A percentile compares a stretch with the other conserved stretches of the same genome.
Conservation (phyloP, 2,888 invertebrate species). For the Dysmachus trigonus region DNA sequence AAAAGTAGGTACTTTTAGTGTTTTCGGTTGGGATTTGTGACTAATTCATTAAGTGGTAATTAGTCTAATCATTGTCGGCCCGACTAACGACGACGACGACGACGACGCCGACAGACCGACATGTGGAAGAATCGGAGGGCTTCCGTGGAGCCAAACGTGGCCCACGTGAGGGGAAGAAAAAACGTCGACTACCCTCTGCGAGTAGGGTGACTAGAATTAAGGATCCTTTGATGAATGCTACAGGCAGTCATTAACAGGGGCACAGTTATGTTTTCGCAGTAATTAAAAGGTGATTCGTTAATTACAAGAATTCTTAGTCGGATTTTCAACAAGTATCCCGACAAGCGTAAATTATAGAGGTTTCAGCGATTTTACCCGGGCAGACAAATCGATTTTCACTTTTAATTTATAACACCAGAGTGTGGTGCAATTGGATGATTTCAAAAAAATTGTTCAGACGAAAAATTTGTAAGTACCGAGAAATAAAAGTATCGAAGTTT, state of each 20-base stretch:
- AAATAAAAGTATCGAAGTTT: not conserved
- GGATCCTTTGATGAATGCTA: conserved; percentile 14
- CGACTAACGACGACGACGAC: too few species aligned
- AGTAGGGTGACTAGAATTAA: not conserved
- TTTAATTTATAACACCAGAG: not conserved
- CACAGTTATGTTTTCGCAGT: conserved; percentile 1
- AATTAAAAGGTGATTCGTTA: not conserved
- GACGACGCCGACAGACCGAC: not conserved
- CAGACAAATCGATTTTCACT: not conserved
- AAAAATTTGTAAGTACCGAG: not conserved
- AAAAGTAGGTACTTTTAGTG: conserved; percentile 19
- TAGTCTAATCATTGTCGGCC: conserved; percentile 17
- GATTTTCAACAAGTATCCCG: not conserved
- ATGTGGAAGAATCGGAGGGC: not conserved
- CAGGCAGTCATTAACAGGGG: not conserved
- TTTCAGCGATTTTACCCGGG: not conserved
- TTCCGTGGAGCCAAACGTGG: not conserved
- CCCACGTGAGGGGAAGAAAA: not conserved
- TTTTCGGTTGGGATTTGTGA: conserved; percentile 33
- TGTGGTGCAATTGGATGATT: not conserved
- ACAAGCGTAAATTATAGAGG: not conserved
- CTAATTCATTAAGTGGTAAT: conserved; percentile 41
- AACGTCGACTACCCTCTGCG: not conserved
- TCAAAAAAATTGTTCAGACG: not conserved
- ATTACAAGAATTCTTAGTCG: not conserved